Conservation (phyloP, 1,140 invertebrate genomes). For the Diprion similis region DNA sequence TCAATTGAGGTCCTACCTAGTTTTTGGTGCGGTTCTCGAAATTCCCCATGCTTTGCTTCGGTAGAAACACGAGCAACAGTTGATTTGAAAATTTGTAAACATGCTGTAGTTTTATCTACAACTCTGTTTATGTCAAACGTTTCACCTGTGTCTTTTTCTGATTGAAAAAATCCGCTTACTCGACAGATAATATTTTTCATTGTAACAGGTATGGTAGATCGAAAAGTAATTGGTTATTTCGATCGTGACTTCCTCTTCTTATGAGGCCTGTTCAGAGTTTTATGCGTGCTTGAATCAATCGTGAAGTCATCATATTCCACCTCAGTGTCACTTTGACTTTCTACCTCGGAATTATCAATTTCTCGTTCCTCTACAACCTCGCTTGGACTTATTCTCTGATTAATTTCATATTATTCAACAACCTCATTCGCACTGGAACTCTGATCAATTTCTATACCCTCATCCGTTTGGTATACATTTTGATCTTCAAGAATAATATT, state of each 20-base stretch:
- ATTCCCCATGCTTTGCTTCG: no score
- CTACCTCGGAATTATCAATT: neutral
- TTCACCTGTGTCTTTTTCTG: no score
- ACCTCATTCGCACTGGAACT: neutral
- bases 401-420: neutral
- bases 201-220: neutral
- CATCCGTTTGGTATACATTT: conserved; percentile 5
- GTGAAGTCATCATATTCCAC: neutral
- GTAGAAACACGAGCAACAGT: no score
- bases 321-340: neutral
- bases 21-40: no score
- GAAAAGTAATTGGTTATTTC: neutral
- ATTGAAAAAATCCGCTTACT: no score
- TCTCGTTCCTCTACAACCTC: neutral
- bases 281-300: neutral
- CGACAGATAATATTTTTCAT: neutral
- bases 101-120: no score
- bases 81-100: no score
- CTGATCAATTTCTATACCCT: neutral
- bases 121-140: no score
- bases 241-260: neutral
- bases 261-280: neutral
- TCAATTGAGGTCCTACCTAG: no score
- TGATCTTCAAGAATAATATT: neutral
- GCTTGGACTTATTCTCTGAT: neutral